Conservation (phyloP, 2,113 vertebrate genomes). For the Rattus norvegicus region GRCr8 NC_086019.1:30537001-30537500, state of each 20-base stretch:
- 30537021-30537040: not conserved
- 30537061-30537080: not conserved
- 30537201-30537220: constrained; percentile 19
- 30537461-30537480: not conserved
- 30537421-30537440: not conserved
- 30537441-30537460: not conserved
- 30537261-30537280: not conserved
- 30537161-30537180: not conserved
- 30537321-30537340: not conserved
- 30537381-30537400: not conserved
- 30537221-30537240: not conserved
- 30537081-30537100: not conserved
- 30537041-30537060: not conserved
- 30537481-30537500: no score
- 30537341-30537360: not conserved
- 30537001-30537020: not conserved
- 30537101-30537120: not conserved
- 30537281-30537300: not conserved
- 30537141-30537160: not conserved
- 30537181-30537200: not conserved
- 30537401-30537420: not conserved
- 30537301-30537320: not conserved
- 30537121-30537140: not conserved
- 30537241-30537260: not conserved
- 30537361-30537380: not conserved